A percentile compares a stretch with the other conserved stretches of the same genome.
phyloP scores from a whole-genome alignment of 2,888 invertebrate genomes.

The Drosophila meridionalis region DNA sequence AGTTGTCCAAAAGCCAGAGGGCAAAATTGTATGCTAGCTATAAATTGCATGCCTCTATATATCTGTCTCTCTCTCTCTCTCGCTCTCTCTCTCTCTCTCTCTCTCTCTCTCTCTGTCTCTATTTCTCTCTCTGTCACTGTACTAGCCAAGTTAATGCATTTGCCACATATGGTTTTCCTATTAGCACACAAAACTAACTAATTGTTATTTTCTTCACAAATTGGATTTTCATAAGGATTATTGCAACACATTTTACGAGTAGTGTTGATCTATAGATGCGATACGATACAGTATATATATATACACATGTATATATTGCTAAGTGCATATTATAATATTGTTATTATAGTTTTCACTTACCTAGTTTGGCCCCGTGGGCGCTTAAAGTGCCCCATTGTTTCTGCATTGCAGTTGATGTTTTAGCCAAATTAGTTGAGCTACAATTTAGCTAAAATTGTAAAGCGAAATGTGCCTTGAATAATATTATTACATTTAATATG shows the following conservation, averaged over 20 bases:
- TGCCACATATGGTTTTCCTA: conserved; percentile 62
- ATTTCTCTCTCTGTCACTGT: neutral
- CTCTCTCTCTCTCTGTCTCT: neutral
- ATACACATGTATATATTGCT: conserved; percentile 9
- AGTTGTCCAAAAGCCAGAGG: conserved; percentile 43
- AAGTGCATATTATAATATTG: conserved; percentile 43
- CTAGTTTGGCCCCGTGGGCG: conserved; percentile 11
- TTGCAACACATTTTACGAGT: conserved; percentile 39
- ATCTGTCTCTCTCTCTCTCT: neutral
- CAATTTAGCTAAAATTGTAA: conserved; percentile 31
- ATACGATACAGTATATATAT: conserved; percentile 11
- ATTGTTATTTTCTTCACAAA: conserved; percentile 78
- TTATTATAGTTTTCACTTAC: conserved; percentile 29
- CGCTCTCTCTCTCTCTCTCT: neutral
- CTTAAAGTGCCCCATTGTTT: conserved; percentile 41
- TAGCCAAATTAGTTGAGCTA: conserved; percentile 28
- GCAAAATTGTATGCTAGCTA: conserved; percentile 18
- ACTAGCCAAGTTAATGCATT: conserved; percentile 71
- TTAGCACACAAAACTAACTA: conserved; percentile 67
- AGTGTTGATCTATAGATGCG: conserved; percentile 38
- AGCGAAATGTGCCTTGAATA: conserved; percentile 24
- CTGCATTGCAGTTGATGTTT: conserved; percentile 14
- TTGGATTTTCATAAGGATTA: conserved; percentile 74
- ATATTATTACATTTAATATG: conserved; percentile 44
- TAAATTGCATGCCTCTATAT: neutral